These are phyloP conservation scores for Mythimna loreyi DNA, from an alignment of 2,888 invertebrate species.

Conservation along the genomic window DNA sequence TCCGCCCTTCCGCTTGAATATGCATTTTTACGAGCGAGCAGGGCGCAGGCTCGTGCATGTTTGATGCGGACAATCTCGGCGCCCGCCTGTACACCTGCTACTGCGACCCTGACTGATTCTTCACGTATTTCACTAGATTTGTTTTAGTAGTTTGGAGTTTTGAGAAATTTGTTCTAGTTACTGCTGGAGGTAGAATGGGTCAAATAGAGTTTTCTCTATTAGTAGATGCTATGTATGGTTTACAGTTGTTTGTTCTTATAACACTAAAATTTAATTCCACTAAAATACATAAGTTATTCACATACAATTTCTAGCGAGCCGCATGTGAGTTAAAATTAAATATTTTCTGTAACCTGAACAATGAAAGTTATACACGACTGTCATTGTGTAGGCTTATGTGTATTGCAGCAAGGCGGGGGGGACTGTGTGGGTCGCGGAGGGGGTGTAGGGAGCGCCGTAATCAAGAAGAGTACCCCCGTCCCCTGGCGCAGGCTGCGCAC, in stretches of 20 bases:
- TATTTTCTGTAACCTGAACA: constrained; percentile 69
- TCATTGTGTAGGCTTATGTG: constrained; percentile 84
- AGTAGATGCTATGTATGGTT: background rate
- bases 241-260: constrained; percentile 7
- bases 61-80: constrained; percentile 88
- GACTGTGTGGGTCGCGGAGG: constrained; percentile 68
- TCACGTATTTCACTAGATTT: constrained; percentile 53
- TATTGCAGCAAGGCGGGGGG: constrained; percentile 78
- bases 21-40: constrained; percentile 88
- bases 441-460: constrained; percentile 85
- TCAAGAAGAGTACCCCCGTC: constrained; percentile 91
- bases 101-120: constrained; percentile 63
- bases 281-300: constrained; percentile 31
- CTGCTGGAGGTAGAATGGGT: background rate
- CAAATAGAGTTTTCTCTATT: background rate
- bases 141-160: constrained; percentile 27
- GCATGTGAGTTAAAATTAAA: constrained; percentile 58
- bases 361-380: constrained; percentile 74
- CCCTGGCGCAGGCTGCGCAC: constrained; percentile 80
- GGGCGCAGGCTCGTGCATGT: constrained; percentile 84
- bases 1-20: constrained; percentile 86
- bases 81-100: constrained; percentile 70
- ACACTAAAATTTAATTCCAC: constrained; percentile 21
- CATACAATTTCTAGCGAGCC: constrained; percentile 22
- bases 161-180: background rate